Base-by-base conservation (phyloP, 1,140 invertebrate genomes). In the Phymorhynchus buccinoides region DNA sequence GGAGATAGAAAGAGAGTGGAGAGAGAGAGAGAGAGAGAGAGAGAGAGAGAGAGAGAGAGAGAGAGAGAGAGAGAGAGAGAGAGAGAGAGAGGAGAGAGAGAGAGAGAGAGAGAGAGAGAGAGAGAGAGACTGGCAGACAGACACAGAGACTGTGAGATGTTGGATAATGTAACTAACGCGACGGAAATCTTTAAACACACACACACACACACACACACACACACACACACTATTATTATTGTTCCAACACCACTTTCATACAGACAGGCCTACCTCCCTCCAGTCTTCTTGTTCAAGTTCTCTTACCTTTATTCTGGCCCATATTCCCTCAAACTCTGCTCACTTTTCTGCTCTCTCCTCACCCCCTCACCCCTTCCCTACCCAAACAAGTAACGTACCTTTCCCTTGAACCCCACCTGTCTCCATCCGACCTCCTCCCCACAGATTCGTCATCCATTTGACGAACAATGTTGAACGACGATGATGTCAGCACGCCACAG, bases 191-290 rank as follows among this genome's bases (percentile, higher is more conserved):
- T n/a, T n/a, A 52, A 16, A 48, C 79, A 44, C 79, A 32, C 79
- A 80, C 79, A 80, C 79, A 80, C 79, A 80, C 79, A 52, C 44
- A 80, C 79, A 52, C 79, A 52, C 79, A 52, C 48, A 52, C 48
- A 7, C 79, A 80, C 79, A 42, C 41, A 66, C 14, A 27, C 62
- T 30, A 66, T n/a, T n/a, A n/a, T n/a, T n/a, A n/a, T n/a, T n/a
- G n/a, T n/a, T n/a, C n/a, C n/a, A n/a, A n/a, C n/a, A n/a, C n/a
- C n/a, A n/a, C n/a, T n/a, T n/a, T n/a, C n/a, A n/a, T n/a, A n/a
- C n/a, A n/a, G n/a, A n/a, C n/a, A n/a, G n/a, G n/a, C n/a, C n/a
- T n/a, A n/a, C n/a, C n/a, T n/a, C n/a, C n/a, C n/a, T n/a, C n/a
- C n/a, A n/a, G n/a, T n/a, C n/a, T n/a, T n/a, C n/a, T n/a, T n/a